Conservation (phyloP, 2,113 vertebrate genomes). For the Antechinus flavipes region DNA sequence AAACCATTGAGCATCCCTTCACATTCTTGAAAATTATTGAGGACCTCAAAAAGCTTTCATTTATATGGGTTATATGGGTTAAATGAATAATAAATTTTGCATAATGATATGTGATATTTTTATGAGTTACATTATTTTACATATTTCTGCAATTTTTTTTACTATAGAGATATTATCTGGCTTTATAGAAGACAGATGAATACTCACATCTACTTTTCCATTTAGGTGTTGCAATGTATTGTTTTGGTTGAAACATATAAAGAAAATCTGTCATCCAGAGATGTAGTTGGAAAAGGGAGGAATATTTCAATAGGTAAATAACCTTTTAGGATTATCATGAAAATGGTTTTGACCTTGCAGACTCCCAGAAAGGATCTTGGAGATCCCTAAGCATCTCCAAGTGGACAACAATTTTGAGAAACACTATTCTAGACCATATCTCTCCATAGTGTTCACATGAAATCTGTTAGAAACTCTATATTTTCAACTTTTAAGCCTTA, state of each 20-base stretch:
- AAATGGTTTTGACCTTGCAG: not conserved
- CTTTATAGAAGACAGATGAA: not conserved
- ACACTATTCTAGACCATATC: not conserved
- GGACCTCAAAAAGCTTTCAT: not conserved
- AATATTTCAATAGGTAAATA: not conserved
- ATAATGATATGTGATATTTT: not conserved
- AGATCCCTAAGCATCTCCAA: no score
- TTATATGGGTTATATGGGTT: not conserved
- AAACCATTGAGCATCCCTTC: not conserved
- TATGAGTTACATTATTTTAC: not conserved
- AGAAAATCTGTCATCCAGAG: not conserved
- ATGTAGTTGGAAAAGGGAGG: not conserved
- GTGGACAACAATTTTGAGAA: not conserved
- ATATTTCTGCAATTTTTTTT: not conserved
- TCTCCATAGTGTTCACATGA: not conserved
- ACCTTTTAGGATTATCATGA: not conserved
- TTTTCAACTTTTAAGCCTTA: not conserved
- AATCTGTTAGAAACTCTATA: not conserved
- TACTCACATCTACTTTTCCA: not conserved
- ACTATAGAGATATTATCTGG: not conserved
- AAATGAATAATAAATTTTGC: not conserved
- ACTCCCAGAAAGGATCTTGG: not conserved
- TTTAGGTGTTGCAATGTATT: not conserved
- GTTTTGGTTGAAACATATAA: not conserved
- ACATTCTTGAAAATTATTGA: not conserved